Conservation (phyloP, 2,888 invertebrate species). For the Camponotus fellah region DNA sequence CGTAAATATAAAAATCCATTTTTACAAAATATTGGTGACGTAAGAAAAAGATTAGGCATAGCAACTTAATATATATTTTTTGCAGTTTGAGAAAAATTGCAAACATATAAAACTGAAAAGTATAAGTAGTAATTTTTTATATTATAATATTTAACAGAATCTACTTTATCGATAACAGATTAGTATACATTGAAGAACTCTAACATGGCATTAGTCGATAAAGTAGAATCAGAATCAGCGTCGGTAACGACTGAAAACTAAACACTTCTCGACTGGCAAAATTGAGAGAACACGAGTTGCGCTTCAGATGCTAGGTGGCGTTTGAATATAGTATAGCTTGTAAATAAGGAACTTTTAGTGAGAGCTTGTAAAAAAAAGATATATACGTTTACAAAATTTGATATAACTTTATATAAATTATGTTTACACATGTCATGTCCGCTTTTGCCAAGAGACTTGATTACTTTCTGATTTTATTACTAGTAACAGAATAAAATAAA, state of each 20-base stretch:
- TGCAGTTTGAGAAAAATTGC: not conserved
- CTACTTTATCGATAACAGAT: constrained; percentile 46
- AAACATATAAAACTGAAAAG: not conserved
- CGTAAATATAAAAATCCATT: not conserved
- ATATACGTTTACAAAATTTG: not conserved
- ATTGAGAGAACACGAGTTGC: not conserved
- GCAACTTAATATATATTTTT: not conserved
- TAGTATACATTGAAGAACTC: fast-evolving
- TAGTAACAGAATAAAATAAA: not conserved
- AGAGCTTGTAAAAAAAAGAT: not conserved
- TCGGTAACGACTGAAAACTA: constrained; percentile 57
- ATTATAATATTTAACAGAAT: not conserved
- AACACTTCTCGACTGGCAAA: constrained; percentile 14
- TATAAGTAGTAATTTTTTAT: not conserved
- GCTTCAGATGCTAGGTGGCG: constrained; percentile 16
- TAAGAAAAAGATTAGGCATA: not conserved
- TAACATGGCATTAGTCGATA: constrained; percentile 23
- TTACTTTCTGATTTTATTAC: not conserved
- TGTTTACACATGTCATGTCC: not conserved
- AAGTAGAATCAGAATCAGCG: not conserved
- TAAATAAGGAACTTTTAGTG: not conserved
- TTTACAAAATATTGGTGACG: not conserved
- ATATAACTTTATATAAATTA: not conserved
- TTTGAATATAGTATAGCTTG: constrained; percentile 16
- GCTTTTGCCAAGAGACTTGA: not conserved